These are phyloP conservation scores for Crotalus tigris DNA, from an alignment of 2,113 vertebrate species.

Conservation along the genomic window DNA sequence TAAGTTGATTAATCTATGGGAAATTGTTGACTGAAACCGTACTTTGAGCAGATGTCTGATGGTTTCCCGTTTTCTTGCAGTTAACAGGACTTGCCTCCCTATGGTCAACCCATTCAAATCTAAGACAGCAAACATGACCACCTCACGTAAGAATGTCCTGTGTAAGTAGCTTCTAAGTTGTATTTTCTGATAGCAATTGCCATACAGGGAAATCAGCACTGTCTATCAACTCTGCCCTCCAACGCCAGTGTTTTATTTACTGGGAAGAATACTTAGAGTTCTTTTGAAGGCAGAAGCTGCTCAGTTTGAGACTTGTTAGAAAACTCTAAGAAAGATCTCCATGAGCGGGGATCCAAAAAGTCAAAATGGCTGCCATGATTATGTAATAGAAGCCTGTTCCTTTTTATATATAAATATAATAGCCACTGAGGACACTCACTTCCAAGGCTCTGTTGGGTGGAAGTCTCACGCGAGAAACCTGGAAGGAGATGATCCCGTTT, in stretches of 20 bases:
- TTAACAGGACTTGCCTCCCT: constrained; percentile 70
- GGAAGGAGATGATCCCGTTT: not conserved
- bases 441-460: too few relatives aligned
- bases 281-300: too few relatives aligned
- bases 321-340: too few relatives aligned
- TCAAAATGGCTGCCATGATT: too few relatives aligned
- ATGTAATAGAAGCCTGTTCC: too few relatives aligned
- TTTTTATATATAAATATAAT: too few relatives aligned
- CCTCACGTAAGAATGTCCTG: constrained; percentile 75
- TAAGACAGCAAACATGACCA: constrained; percentile 72
- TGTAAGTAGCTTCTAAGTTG: constrained; percentile 66
- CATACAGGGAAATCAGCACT: not conserved
- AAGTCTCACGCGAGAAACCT: not conserved
- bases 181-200: not conserved
- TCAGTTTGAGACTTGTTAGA: too few relatives aligned
- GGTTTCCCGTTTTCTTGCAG: constrained; percentile 48
- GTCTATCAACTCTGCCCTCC: not conserved
- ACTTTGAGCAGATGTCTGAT: not conserved
- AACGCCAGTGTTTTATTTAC: not conserved
- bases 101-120: constrained; percentile 82
- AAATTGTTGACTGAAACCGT: not conserved
- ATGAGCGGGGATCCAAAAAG: too few relatives aligned
- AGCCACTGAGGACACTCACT: too few relatives aligned
- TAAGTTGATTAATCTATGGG: not conserved
- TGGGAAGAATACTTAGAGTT: not conserved